Percentiles rank a stretch among this genome's conserved stretches.
Evolutionary conservation across 2,888 invertebrate genomes (phyloP).

Genomic region (Oxycera nigricornis): DNA sequence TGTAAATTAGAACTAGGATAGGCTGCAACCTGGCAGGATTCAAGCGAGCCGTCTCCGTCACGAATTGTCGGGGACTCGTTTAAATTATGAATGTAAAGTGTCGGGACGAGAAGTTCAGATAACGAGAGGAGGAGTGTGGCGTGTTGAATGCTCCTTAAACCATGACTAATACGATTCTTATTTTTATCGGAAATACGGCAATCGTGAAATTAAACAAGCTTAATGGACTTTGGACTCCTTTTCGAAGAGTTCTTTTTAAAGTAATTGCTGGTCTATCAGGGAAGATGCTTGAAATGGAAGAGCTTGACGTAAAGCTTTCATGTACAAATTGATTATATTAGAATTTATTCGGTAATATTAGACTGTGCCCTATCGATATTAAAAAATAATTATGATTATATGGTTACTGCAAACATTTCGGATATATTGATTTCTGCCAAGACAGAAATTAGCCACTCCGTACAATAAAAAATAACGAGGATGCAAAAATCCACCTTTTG

Average conservation of each 20-base stretch:
- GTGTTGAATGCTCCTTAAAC: slow-evolving; percentile 20
- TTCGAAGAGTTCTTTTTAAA: background rate
- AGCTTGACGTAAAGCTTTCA: too few species aligned
- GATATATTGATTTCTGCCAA: too few species aligned
- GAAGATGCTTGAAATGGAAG: too few species aligned
- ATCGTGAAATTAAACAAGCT: slow-evolving; percentile 30
- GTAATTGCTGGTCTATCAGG: too few species aligned
- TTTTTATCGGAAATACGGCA: slow-evolving; percentile 19
- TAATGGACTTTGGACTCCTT: background rate
- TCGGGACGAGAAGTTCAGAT: background rate
- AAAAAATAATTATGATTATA: too few species aligned
- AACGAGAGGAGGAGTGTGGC: background rate
- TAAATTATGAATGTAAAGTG: slow-evolving; percentile 25
- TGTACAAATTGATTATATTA: too few species aligned
- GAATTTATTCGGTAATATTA: too few species aligned
- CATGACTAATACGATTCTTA: slow-evolving; percentile 22
- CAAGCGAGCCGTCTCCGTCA: background rate
- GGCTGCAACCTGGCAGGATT: background rate
- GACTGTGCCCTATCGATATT: too few species aligned
- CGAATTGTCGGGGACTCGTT: slow-evolving; percentile 19
- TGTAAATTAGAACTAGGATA: slow-evolving; percentile 22
- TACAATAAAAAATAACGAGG: too few species aligned
- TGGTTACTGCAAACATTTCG: too few species aligned
- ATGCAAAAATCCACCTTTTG: too few species aligned
- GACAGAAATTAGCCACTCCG: too few species aligned